Percentiles rank a stretch among this genome's conserved stretches.
Conservation (phyloP, 53 echinoderm and acorn worm species). For the Mesocentrotus franciscanus region DNA sequence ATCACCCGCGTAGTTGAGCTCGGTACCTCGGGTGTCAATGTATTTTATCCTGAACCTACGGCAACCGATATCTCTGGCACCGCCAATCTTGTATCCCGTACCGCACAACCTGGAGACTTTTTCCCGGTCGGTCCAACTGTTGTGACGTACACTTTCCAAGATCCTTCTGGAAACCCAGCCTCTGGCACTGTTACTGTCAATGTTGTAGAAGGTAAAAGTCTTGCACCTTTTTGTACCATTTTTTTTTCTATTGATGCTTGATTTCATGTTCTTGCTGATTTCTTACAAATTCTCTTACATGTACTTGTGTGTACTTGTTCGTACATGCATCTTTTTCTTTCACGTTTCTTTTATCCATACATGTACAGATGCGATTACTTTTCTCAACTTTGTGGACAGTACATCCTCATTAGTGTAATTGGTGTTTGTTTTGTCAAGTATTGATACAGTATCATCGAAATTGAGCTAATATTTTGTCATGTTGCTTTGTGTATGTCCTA, state of each 20-base stretch:
- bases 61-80: constrained; percentile 79
- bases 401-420: neutral
- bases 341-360: neutral
- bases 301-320: neutral
- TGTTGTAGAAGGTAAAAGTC: constrained; percentile 32
- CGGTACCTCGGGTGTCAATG: constrained; percentile 58
- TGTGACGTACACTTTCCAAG: constrained; percentile 73
- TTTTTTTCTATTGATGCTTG: neutral
- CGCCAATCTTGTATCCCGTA: constrained; percentile 23
- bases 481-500: neutral
- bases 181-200: constrained; percentile 49
- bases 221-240: neutral
- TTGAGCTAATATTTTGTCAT: neutral
- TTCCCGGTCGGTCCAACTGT: constrained; percentile 72
- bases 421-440: neutral
- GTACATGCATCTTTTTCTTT: neutral
- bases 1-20: constrained; percentile 47
- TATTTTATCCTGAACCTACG: constrained; percentile 74
- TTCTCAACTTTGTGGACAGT: neutral
- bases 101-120: constrained; percentile 69
- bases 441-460: too few relatives aligned
- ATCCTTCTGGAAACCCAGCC: constrained; percentile 73
- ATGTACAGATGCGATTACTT: neutral
- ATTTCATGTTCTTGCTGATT: neutral
- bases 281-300: neutral